These are phyloP conservation scores for Neosilurus hyrtlii DNA, from an alignment of 2,797 vertebrate species.

Conservation along the genomic window DNA sequence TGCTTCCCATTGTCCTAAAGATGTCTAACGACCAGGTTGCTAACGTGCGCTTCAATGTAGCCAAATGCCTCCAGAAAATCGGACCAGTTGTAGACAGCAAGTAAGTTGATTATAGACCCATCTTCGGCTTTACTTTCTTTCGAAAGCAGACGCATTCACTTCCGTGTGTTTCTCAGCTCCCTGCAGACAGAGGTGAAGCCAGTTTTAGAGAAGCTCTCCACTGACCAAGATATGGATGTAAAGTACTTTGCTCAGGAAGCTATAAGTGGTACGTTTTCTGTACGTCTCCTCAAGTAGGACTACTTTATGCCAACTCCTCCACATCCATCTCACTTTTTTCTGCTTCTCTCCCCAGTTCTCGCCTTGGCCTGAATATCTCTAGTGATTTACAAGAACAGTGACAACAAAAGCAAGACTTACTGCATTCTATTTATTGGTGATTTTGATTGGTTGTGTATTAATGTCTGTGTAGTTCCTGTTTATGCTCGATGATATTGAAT, in stretches of 20 bases:
- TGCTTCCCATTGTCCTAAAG: constrained; percentile 88
- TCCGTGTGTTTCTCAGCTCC: constrained; percentile 66
- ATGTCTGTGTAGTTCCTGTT: constrained; percentile 52
- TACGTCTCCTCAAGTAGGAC: not conserved
- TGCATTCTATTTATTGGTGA: constrained; percentile 81
- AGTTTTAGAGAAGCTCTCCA: constrained; percentile 83
- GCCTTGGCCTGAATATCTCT: constrained; percentile 73
- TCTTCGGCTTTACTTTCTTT: not conserved
- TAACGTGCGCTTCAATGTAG: constrained; percentile 91
- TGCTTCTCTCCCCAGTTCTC: constrained; percentile 72
- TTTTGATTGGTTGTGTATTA: constrained; percentile 74
- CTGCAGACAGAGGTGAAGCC: constrained; percentile 86
- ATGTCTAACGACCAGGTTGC: constrained; percentile 92
- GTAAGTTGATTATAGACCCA: constrained; percentile 65
- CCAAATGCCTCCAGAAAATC: constrained; percentile 89
- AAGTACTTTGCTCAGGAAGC: constrained; percentile 94
- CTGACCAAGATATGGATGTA: constrained; percentile 89
- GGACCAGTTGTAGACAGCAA: constrained; percentile 82
- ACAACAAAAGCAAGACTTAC: constrained; percentile 63
- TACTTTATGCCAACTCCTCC: not conserved
- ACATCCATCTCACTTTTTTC: not conserved
- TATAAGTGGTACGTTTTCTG: constrained; percentile 76
- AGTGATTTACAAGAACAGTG: constrained; percentile 55
- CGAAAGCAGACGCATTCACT: not conserved
- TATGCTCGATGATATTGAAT: constrained; percentile 58